phyloP scores from a whole-genome alignment of 2,888 invertebrate species.

The Lymantria dispar region DNA sequence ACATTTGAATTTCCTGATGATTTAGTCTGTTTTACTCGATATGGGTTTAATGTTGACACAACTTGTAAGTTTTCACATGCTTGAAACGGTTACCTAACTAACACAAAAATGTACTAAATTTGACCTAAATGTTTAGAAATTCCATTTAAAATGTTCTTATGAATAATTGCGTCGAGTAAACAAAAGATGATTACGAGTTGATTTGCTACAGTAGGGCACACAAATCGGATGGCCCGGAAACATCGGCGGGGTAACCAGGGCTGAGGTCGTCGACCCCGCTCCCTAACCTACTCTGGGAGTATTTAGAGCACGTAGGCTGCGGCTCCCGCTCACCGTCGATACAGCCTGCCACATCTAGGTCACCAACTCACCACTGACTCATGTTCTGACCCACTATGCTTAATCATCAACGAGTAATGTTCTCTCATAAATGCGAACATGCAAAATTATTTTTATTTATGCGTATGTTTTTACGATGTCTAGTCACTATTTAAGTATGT shows the following conservation, averaged over 20 bases:
- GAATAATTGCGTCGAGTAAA: constrained; percentile 17
- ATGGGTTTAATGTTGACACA: no score
- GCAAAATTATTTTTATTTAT: constrained; percentile 24
- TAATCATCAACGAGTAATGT: constrained; percentile 58
- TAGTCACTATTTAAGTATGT: no score
- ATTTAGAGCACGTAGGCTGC: constrained; percentile 74
- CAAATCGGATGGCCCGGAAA: constrained; percentile 56
- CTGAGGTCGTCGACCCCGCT: constrained; percentile 70
- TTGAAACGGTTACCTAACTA: no score
- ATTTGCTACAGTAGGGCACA: constrained; percentile 30
- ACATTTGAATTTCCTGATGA: no score
- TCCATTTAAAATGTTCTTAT: neutral
- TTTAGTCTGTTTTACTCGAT: no score
- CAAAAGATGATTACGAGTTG: constrained; percentile 14
- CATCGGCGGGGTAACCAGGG: constrained; percentile 49
- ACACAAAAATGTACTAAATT: no score
- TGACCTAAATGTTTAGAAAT: no score
- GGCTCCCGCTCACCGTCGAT: constrained; percentile 58
- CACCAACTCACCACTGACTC: constrained; percentile 74
- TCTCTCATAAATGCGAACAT: constrained; percentile 27
- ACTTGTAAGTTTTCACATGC: no score
- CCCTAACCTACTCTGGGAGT: constrained; percentile 75
- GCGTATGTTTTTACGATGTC: neutral
- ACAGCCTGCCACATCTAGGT: constrained; percentile 73
- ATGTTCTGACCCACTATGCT: constrained; percentile 59